Evolutionary conservation across 2,888 invertebrate species (phyloP), one percentile per base, ranked within the genome.

Genomic region (Megastigmus dorsalis): DNA sequence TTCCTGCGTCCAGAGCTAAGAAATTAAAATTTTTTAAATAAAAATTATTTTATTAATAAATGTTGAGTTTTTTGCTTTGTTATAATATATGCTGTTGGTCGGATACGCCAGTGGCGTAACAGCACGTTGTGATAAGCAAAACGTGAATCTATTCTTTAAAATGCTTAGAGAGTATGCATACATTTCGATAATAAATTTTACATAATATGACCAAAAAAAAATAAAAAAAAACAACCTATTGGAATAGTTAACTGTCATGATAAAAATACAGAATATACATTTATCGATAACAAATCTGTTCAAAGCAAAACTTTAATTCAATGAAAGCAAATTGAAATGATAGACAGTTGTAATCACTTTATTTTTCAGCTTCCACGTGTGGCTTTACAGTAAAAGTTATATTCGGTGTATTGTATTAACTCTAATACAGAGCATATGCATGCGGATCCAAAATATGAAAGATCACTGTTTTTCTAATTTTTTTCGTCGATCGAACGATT

Each of bases 321-420:
- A 45, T 45, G 30, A 69, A 75, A 60, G 62, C 76, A 83, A 69
- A 48, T 55, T 33, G 23, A 55, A 52, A 63, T 63, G 60, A 74
- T 70, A 75, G 81, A 86, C 83, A 85, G 82, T 86, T 84, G 79
- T 86, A 85, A 85, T 87, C 81, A 85, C 81, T 87, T 87, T 86
- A 86, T 86, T 86, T 59, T 84, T 82, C 81, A 84, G 81, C 81
- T 82, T 85, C 83, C 83, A 83, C 82, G 82, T 84, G 83, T 84
- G 81, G 80, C 83, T 85, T 85, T 85, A 85, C 84, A 85, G 83
- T 83, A 84, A 83, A 85, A 84, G 79, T 85, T 80, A 78, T 83
- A 82, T 82, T 65, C 83, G 78, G 81, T 84, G 80, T 85, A 84
- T 79, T 78, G 81, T 78, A 82, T 82, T 78, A 81, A 83, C 79